Evolutionary conservation across 2,113 vertebrate genomes (phyloP).

Genomic region (Phoxinus phoxinus): DNA sequence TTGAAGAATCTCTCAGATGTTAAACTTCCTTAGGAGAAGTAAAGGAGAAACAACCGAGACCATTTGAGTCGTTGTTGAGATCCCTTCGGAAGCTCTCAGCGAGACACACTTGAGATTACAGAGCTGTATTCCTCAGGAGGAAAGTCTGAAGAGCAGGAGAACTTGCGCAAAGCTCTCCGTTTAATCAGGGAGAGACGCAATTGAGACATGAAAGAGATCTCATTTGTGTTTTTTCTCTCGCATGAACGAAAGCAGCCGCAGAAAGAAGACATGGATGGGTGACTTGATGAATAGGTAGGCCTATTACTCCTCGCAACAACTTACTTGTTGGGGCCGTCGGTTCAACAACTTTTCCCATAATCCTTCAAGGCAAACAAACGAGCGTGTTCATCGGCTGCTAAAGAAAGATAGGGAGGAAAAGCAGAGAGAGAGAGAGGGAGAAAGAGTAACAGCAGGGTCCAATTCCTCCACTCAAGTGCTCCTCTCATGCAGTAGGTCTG

Average conservation of each 20-base stretch:
- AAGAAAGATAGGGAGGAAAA: slow-evolving; percentile 45
- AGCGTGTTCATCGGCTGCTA: slow-evolving; percentile 40
- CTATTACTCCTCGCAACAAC: slow-evolving; percentile 1
- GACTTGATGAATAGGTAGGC: slow-evolving; percentile 26
- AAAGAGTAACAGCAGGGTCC: slow-evolving; percentile 74
- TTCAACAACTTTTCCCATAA: slow-evolving; percentile 50
- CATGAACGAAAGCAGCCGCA: not conserved
- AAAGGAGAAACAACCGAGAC: not conserved
- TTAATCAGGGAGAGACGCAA: not conserved
- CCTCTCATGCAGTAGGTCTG: slow-evolving; percentile 86
- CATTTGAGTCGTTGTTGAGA: not conserved
- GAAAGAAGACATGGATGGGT: slow-evolving; percentile 15
- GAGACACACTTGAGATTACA: not conserved
- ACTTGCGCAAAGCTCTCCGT: not conserved
- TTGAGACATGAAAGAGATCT: not conserved
- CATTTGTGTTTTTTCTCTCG: not conserved
- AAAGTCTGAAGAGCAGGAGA: not conserved
- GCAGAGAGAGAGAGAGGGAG: slow-evolving; percentile 34
- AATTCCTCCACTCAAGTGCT: slow-evolving; percentile 98
- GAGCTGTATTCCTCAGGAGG: not conserved
- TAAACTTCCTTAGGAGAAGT: not conserved
- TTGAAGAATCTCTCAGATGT: not conserved
- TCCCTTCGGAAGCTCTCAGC: not conserved
- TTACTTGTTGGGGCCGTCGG: slow-evolving; percentile 5
- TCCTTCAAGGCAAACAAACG: slow-evolving; percentile 40